These are phyloP conservation scores for Nephila pilipes DNA, from an alignment of 1,140 invertebrate genomes.

Conservation along the genomic window DNA sequence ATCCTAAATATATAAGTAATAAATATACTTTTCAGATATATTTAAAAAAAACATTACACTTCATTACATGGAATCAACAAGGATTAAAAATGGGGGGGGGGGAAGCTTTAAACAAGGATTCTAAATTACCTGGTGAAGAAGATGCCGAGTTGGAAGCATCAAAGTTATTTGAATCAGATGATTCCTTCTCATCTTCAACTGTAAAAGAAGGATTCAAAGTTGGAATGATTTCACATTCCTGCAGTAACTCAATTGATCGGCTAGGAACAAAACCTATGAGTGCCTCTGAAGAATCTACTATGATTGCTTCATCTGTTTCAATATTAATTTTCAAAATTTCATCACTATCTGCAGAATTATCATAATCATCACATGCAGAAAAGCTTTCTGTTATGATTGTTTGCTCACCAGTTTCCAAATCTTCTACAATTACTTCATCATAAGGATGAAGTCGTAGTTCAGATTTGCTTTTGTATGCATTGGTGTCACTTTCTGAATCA, in stretches of 20 bases:
- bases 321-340: slow-evolving; percentile 84
- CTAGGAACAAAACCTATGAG: slow-evolving; percentile 78
- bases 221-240: slow-evolving; percentile 65
- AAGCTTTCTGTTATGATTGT: slow-evolving; percentile 75
- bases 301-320: slow-evolving; percentile 83
- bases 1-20: too few species aligned
- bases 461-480: slow-evolving; percentile 3
- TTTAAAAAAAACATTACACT: too few species aligned
- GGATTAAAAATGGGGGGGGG: too few species aligned
- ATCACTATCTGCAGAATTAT: slow-evolving; percentile 80
- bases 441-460: slow-evolving; percentile 25
- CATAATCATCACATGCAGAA: slow-evolving; percentile 75
- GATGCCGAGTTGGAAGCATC: slow-evolving; percentile 50
- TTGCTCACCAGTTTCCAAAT: slow-evolving; percentile 71
- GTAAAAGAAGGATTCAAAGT: slow-evolving; percentile 25
- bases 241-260: slow-evolving; percentile 78
- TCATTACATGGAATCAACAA: too few species aligned
- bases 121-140: slow-evolving; percentile 52
- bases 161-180: slow-evolving; percentile 16
- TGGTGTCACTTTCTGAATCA: slow-evolving; percentile 11
- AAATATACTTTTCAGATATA: too few species aligned
- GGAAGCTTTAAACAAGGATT: not conserved
- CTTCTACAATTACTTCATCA: slow-evolving; percentile 80
- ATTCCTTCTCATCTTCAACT: slow-evolving; percentile 63
- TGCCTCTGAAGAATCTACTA: slow-evolving; percentile 81